These are phyloP conservation scores for Trichonephila clavata DNA, from an alignment of 1,140 invertebrate species.

Conservation along the genomic window DNA sequence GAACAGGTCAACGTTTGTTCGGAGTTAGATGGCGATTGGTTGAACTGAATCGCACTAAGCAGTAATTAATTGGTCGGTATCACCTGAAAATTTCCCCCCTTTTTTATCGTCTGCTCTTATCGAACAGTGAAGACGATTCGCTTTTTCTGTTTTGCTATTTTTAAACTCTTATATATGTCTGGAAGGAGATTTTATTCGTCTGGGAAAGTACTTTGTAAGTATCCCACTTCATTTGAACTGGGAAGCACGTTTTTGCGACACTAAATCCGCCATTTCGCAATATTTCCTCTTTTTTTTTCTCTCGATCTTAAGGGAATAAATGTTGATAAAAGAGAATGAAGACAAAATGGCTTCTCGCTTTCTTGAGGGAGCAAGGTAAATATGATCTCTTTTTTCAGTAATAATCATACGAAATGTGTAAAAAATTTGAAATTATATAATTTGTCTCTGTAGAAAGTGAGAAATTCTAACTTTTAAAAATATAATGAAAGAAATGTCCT, in stretches of 20 bases:
- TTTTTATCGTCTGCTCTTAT: slow-evolving; percentile 4
- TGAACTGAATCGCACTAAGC: not conserved
- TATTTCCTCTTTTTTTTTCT: not conserved
- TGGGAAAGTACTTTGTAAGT: not conserved
- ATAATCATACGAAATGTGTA: too few species aligned
- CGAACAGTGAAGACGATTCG: not conserved
- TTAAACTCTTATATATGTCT: not conserved
- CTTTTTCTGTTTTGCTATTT: not conserved
- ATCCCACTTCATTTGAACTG: not conserved
- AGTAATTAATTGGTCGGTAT: slow-evolving; percentile 15
- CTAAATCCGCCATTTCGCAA: not conserved
- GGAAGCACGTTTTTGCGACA: not conserved
- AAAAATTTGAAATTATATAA: too few species aligned
- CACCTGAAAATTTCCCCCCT: not conserved
- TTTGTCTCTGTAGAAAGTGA: too few species aligned
- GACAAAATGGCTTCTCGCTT: not conserved
- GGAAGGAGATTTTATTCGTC: not conserved
- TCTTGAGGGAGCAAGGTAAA: not conserved
- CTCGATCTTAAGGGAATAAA: not conserved
- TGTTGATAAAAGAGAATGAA: not conserved
- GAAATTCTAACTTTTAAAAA: too few species aligned
- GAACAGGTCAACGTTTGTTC: slow-evolving; percentile 16
- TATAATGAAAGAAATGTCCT: too few species aligned
- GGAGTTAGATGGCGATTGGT: not conserved
- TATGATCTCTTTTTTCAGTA: not conserved